Conservation (phyloP, 2,888 invertebrate species). For the Villa cingulata region DNA sequence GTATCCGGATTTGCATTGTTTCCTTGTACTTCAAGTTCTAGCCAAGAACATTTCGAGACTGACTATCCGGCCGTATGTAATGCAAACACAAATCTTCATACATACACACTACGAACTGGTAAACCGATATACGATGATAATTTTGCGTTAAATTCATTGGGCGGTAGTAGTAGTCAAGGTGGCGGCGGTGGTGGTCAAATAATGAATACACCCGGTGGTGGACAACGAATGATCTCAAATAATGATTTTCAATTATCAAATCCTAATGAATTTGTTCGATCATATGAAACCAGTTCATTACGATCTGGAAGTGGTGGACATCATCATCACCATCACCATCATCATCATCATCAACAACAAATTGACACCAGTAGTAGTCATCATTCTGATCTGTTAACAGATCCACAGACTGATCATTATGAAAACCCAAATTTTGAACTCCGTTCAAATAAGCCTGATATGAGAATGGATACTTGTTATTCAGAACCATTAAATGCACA, state of each 20-base stretch:
- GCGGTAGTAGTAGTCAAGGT: slow-evolving; percentile 12
- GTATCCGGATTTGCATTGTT: slow-evolving; percentile 66
- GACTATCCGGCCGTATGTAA: slow-evolving; percentile 76
- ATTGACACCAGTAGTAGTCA: slow-evolving; percentile 13
- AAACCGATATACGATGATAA: slow-evolving; percentile 62
- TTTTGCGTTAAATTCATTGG: slow-evolving; percentile 42
- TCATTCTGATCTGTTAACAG: slow-evolving; percentile 13
- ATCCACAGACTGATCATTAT: slow-evolving; percentile 32
- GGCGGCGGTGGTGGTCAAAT: slow-evolving; percentile 9
- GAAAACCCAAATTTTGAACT: slow-evolving; percentile 37
- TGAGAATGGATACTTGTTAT: slow-evolving; percentile 27
- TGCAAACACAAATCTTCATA: slow-evolving; percentile 71
- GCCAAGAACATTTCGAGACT: slow-evolving; percentile 69
- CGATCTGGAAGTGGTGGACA: slow-evolving; percentile 14
- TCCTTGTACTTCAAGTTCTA: slow-evolving; percentile 70
- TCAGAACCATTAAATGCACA: slow-evolving; percentile 28
- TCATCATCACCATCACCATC: slow-evolving; percentile 18
- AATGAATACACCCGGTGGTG: slow-evolving; percentile 9
- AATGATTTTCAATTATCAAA: slow-evolving; percentile 24
- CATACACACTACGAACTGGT: slow-evolving; percentile 64
- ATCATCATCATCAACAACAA: slow-evolving; percentile 9
- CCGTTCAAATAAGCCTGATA: slow-evolving; percentile 10
- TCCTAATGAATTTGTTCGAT: slow-evolving; percentile 28
- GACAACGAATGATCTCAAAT: neutral
- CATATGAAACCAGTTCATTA: slow-evolving; percentile 33